Base-by-base conservation (phyloP, 2,888 invertebrate species). In the Julus scandinavius region DNA sequence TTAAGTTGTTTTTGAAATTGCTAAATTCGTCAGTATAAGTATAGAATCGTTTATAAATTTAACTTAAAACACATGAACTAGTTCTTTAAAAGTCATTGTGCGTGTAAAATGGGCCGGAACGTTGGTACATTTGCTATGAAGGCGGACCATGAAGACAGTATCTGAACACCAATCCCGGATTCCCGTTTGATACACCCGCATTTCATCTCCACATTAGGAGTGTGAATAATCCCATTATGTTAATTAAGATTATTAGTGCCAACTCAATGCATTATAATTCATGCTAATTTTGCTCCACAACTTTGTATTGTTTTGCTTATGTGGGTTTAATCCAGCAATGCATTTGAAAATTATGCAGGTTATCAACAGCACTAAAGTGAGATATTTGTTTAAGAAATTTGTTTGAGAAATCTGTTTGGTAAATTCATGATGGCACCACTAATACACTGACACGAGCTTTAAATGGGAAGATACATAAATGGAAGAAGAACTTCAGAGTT, bases 21-120 rank as follows among this genome's bases (percentile, higher is more conserved):
- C 17, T 63, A 17, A 63, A 17, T 63, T 63, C 11, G 54, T 54
- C n/a, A 63, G 58, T n/a, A 63, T 63, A n/a, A 29, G 17, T 6
- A 2, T n/a, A 63, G 6, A 63, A n/a, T 17, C n/a, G 6, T 54
- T 17, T 11, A 17, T 54, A 54, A 54, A 15, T 54, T 54, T 54
- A 11, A 54, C 13, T 54, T 54, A 54, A 54, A 17, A 11, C 3
- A 63, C 17, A n/a, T n/a, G 58, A 17, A 63, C 58, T 63, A 15
- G 58, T 63, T 63, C n/a, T 17, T n/a, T 63, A 17, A 29, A 63
- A 63, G 58, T n/a, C 58, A n/a, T 63, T 63, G 58, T n/a, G 58
- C 58, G 58, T 63, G 58, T n/a, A 63, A 63, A 63, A 63, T 63
- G 58, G 58, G n/a, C 58, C 58, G n/a, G 58, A 63, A 63, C 58